Evolutionary conservation across 2,113 vertebrate species (phyloP).

Genomic region (Hipposideros armiger): DNA sequence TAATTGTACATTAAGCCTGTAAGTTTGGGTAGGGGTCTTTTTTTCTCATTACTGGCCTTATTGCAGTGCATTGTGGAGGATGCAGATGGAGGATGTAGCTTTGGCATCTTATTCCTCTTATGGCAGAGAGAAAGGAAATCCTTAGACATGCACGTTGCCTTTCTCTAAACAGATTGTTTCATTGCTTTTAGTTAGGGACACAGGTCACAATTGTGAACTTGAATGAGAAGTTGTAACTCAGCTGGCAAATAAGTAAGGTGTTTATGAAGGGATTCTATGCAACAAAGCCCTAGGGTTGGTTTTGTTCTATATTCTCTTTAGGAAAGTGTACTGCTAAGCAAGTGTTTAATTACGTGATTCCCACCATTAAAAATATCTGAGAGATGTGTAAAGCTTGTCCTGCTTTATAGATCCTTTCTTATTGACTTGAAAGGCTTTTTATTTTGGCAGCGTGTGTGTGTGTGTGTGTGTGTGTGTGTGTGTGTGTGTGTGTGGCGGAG

Average conservation of each 20-base stretch:
- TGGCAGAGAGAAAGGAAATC: slow-evolving; percentile 59
- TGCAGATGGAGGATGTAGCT: slow-evolving; percentile 67
- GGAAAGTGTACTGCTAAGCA: background rate
- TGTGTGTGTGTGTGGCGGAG: too few relatives aligned
- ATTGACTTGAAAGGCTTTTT: slow-evolving; percentile 5
- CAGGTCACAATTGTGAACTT: background rate
- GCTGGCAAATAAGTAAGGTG: background rate
- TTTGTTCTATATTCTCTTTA: background rate
- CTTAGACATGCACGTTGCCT: slow-evolving; percentile 5
- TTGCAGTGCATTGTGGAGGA: slow-evolving; percentile 37
- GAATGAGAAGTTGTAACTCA: background rate
- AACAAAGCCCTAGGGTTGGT: background rate
- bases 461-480: too few relatives aligned
- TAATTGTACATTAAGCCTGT: background rate
- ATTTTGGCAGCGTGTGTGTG: background rate
- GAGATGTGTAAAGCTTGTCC: background rate
- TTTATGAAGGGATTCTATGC: background rate
- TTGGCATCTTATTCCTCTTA: slow-evolving; percentile 54
- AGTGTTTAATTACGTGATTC: background rate
- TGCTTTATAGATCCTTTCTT: background rate
- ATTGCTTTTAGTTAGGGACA: background rate
- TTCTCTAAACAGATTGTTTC: slow-evolving; percentile 51
- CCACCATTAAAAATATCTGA: background rate
- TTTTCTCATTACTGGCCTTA: background rate
- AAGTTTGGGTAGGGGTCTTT: background rate